Evolutionary conservation across 2,797 vertebrate species (phyloP).

Genomic region (Sebastes itinus): DNA sequence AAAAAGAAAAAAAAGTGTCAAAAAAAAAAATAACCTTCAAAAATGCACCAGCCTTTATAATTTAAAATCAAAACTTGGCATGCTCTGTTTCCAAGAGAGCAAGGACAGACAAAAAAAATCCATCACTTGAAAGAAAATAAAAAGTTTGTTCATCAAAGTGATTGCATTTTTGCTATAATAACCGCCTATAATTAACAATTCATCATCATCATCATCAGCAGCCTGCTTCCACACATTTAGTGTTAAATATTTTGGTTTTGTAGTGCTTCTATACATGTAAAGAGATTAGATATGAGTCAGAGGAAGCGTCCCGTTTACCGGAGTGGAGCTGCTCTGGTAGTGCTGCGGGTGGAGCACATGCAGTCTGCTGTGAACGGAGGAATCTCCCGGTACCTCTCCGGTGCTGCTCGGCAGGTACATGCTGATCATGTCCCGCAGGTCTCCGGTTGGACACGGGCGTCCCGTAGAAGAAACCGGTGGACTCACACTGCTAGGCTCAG

Average conservation of each 20-base stretch:
- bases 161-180: conserved; percentile 77
- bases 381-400: conserved; percentile 85
- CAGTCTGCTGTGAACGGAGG: conserved; percentile 89
- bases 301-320: conserved; percentile 94
- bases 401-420: conserved; percentile 86
- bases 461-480: conserved; percentile 87
- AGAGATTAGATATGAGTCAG: conserved; percentile 85
- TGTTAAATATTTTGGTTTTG: conserved; percentile 77
- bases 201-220: conserved; percentile 50
- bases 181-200: conserved; percentile 83
- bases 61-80: conserved; percentile 81
- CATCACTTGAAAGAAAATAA: conserved; percentile 47
- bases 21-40: conserved; percentile 44
- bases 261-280: conserved; percentile 48
- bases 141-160: conserved; percentile 68
- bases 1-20: conserved; percentile 41
- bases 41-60: conserved; percentile 61
- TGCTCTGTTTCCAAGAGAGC: conserved; percentile 65
- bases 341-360: conserved; percentile 93
- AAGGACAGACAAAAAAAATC: conserved; percentile 51
- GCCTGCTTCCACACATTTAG: conserved; percentile 50
- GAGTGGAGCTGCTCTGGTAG: conserved; percentile 89
- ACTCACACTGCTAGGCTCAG: conserved; percentile 90
- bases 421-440: conserved; percentile 99
- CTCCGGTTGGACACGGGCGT: conserved; percentile 89